Evolutionary conservation across 2,113 vertebrate genomes (phyloP).

Genomic region (Elgaria multicarinata): DNA sequence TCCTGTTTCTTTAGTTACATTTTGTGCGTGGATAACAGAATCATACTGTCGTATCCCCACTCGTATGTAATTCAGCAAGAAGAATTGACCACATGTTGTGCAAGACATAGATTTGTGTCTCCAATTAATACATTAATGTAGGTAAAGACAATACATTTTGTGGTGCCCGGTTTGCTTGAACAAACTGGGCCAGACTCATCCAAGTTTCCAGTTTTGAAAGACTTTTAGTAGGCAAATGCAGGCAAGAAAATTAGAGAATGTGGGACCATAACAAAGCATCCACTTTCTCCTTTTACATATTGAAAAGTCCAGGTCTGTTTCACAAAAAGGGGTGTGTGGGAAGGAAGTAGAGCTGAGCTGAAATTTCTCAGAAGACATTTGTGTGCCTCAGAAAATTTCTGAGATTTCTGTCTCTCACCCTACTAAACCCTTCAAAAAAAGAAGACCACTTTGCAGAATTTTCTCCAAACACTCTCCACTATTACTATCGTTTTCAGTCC

Average conservation of each 20-base stretch:
- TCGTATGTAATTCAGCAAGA: background rate
- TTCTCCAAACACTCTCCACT: background rate
- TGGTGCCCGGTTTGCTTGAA: background rate
- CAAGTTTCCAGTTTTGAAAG: constrained; percentile 1
- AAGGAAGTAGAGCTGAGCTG: background rate
- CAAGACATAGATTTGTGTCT: background rate
- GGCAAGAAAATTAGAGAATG: background rate
- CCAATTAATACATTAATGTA: background rate
- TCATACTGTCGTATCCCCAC: background rate
- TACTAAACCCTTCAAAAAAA: too few species aligned
- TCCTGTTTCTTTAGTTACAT: background rate
- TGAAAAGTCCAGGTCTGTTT: background rate
- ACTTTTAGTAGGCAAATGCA: background rate
- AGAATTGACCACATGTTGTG: background rate
- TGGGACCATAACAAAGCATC: background rate
- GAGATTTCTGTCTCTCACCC: background rate
- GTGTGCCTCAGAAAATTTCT: background rate
- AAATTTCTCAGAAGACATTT: too few species aligned
- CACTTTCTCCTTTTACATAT: background rate
- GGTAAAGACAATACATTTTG: background rate
- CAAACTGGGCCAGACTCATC: background rate
- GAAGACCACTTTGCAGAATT: background rate
- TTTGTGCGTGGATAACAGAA: background rate
- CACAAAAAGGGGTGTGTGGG: background rate
- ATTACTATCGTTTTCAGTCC: background rate